Percentiles rank a stretch among this genome's conserved stretches.
phyloP scores from a whole-genome alignment of 2,797 vertebrate genomes.

The Ctenosaura bakeri region DNA sequence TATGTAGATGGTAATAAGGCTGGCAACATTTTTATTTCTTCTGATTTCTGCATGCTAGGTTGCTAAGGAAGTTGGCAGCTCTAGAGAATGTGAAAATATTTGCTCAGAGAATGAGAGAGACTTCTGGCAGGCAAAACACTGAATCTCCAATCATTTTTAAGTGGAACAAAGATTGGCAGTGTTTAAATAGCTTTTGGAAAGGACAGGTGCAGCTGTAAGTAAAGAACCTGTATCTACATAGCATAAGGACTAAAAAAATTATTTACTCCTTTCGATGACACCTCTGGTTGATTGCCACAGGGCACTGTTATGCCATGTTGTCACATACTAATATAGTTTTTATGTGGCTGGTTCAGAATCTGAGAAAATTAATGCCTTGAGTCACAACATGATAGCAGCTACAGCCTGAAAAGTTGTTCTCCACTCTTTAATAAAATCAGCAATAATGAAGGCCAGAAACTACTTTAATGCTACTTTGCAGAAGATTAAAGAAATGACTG shows the following conservation, averaged over 20 bases:
- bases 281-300: not conserved
- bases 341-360: not conserved
- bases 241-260: not conserved
- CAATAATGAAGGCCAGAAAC: conserved; percentile 15
- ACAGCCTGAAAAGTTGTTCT: not conserved
- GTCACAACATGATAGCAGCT: not conserved
- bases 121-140: not conserved
- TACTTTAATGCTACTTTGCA: conserved; percentile 1
- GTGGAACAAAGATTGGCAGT: not conserved
- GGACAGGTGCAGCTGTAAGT: not conserved
- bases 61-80: not conserved
- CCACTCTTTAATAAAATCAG: not conserved
- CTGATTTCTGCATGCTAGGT: not conserved
- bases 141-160: not conserved
- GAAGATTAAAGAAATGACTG: conserved; percentile 37
- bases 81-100: not conserved
- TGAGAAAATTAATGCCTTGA: not conserved
- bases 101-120: conserved; percentile 4
- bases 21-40: not conserved
- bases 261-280: not conserved
- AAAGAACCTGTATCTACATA: not conserved
- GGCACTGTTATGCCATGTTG: not conserved
- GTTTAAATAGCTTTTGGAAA: not conserved
- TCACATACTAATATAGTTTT: not conserved
- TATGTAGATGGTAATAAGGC: not conserved